Conservation (phyloP, 2,797 vertebrate genomes). For the Cossypha niveicapilla region DNA sequence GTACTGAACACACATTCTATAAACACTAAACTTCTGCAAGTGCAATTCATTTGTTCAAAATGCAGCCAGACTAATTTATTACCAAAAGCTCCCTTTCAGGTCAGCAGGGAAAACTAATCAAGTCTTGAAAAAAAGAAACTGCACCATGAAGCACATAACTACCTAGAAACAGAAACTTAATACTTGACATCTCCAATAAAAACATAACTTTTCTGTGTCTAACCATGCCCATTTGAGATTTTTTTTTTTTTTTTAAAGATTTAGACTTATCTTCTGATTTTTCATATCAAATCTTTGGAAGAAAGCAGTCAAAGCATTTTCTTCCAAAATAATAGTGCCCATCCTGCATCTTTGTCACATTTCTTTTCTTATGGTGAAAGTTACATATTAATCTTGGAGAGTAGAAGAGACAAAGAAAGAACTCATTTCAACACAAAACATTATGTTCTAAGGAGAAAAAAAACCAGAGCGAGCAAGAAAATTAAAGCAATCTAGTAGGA, state of each 20-base stretch:
- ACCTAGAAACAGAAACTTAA: background rate
- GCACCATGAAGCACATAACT: background rate
- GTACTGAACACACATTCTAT: background rate
- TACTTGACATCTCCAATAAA: background rate
- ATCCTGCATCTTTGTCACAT: background rate
- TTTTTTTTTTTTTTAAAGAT: background rate
- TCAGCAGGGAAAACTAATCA: background rate
- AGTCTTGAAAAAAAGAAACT: background rate
- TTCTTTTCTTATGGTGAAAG: background rate
- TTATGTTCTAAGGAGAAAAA: background rate
- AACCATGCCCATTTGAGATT: background rate
- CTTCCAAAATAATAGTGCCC: background rate
- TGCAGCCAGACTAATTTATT: background rate
- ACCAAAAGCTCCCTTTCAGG: background rate
- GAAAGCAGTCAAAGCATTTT: background rate
- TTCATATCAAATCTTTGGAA: background rate
- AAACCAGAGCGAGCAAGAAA: background rate
- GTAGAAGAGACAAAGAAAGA: background rate
- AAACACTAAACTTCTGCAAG: background rate
- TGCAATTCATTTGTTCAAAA: background rate
- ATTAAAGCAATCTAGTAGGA: background rate
- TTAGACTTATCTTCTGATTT: background rate
- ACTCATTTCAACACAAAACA: background rate
- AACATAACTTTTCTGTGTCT: background rate
- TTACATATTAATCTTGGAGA: background rate